These are phyloP conservation scores for Drosophila gaucha DNA, from an alignment of 2,888 invertebrate species.

Conservation along the genomic window DNA sequence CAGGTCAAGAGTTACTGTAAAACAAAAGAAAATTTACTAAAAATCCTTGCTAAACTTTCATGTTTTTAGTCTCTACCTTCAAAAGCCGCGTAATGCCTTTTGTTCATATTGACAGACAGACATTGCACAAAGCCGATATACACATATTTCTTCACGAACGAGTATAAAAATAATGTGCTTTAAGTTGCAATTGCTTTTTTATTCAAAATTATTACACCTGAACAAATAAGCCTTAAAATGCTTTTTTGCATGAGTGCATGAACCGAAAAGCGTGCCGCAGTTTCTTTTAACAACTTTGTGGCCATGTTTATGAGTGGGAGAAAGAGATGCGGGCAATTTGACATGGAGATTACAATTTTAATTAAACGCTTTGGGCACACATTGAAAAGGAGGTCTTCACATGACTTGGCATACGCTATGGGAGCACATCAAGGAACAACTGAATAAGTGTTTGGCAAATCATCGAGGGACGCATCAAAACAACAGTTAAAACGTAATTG, in stretches of 20 bases:
- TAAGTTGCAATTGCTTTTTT: background rate
- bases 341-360: slow-evolving; percentile 63
- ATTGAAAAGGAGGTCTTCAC: slow-evolving; percentile 34
- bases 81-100: no score
- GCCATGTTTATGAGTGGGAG: slow-evolving; percentile 10
- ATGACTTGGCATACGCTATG: slow-evolving; percentile 54
- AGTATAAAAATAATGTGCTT: slow-evolving; percentile 3
- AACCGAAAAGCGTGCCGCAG: slow-evolving; percentile 28
- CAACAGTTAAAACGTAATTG: slow-evolving; percentile 68
- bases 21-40: no score
- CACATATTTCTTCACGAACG: background rate
- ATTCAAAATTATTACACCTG: slow-evolving; percentile 13
- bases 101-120: no score
- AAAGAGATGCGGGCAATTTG: slow-evolving; percentile 13
- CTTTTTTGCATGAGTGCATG: slow-evolving; percentile 21
- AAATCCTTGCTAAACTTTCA: no score
- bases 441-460: slow-evolving; percentile 8
- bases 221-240: slow-evolving; percentile 10
- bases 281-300: slow-evolving; percentile 15
- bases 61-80: background rate
- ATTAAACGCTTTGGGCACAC: slow-evolving; percentile 55
- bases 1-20: no score
- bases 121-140: background rate
- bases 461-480: slow-evolving; percentile 43
- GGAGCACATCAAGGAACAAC: slow-evolving; percentile 21